Base-by-base conservation (phyloP, 2,797 vertebrate species). In the Onychomys arenicola region DNA sequence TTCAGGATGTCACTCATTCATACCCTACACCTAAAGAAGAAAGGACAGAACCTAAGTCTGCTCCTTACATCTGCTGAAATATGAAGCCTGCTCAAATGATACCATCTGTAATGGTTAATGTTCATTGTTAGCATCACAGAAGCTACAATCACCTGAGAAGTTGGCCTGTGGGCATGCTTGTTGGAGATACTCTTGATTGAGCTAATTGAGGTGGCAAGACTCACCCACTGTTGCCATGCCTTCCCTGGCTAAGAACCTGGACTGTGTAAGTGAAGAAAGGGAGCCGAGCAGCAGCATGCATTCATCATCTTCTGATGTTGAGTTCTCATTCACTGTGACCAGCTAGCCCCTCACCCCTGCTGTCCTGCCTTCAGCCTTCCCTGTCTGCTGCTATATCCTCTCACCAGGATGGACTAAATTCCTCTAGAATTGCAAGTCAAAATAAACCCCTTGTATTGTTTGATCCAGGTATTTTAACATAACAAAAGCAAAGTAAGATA, bases 21-120 rank as follows among this genome's bases (percentile, higher is more conserved):
- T 25, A 9, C 43, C 13, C 57, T 27, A 34, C 12, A 46, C 34
- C 37, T 27, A 6, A 2, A 46, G 6, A 94, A 77, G 13, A 93
- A 14, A 19, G 37, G 46, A 78, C 6, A 19, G 21, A 80, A 12
- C 46, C 40, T 6, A 19, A 2, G 25, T 29, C 80, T 78, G 67
- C 7, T 82, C 55, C 73, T 21, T 78, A 14, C 27, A 46, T 78
- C 25, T n/a, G 49, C 6, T 8, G 59, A 88, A 23, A 76, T 7
- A 0, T 0, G 4, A 59, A 43, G 11, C 65, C 21, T 46, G 7
- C n/a, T 67, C 5, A 67, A 57, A 23, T 52, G 5, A n/a, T 19
- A 13, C 5, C 4, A 11, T 23, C 12, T 73, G 11, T 40, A 43
- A 80, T 40, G 25, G 85, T 32, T 40, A 75, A 25, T 32, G 25